Percentiles rank a stretch among this genome's conserved stretches.
Conservation (phyloP, 2,113 vertebrate species). For the Loxodonta africana region DNA sequence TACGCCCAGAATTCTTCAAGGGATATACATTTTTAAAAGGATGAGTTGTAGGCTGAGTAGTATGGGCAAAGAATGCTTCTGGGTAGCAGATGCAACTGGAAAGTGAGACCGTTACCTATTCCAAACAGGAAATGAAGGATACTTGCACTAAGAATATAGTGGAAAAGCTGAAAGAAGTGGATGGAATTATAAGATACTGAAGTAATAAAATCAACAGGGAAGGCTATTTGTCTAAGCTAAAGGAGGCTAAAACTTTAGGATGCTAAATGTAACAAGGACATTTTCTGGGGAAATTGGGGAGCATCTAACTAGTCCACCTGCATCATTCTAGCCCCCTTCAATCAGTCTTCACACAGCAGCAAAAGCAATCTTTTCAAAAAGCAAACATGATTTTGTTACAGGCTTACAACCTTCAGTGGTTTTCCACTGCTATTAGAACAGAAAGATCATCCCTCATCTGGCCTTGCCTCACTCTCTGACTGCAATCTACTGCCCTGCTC, state of each 20-base stretch:
- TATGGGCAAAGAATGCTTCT: background rate
- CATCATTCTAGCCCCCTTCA: background rate
- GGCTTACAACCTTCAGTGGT: background rate
- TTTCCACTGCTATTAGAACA: background rate
- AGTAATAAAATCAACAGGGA: constrained; percentile 10
- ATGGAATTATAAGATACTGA: background rate
- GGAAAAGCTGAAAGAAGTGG: background rate
- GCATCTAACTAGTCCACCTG: background rate
- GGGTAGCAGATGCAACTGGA: background rate
- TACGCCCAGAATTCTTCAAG: background rate
- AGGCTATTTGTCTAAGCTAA: constrained; percentile 31
- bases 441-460: background rate
- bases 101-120: background rate
- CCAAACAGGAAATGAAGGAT: background rate
- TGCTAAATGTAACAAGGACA: background rate
- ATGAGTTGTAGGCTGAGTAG: background rate
- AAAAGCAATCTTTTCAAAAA: background rate
- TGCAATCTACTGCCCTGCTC: background rate
- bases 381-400: background rate
- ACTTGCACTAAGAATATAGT: background rate
- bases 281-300: constrained; percentile 1
- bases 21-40: background rate
- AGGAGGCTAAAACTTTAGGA: constrained; percentile 24
- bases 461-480: background rate
- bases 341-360: background rate